Evolutionary conservation across 2,113 vertebrate genomes (phyloP).

Genomic region (Echinops telfairi): DNA sequence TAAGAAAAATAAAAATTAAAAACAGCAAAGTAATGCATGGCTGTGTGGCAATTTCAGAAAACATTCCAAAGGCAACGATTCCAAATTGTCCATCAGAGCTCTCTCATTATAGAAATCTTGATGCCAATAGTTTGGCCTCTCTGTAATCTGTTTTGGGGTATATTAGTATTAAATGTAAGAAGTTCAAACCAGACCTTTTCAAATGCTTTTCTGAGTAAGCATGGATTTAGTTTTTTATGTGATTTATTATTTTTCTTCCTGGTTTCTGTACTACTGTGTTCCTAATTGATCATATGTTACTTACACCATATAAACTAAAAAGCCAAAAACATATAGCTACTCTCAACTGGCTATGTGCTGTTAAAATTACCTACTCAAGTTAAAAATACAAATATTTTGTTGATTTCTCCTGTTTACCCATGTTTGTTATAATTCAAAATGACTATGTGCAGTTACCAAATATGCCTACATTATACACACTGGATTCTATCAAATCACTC

Average conservation of each 20-base stretch:
- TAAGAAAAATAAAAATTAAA: slow-evolving; percentile 43
- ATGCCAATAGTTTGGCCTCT: neutral
- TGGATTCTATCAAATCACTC: slow-evolving; percentile 35
- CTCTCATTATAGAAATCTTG: neutral
- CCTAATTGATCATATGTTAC: neutral
- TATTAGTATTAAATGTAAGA: slow-evolving; percentile 48
- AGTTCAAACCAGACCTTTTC: slow-evolving; percentile 33
- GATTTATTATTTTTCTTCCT: slow-evolving; percentile 40
- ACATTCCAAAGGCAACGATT: slow-evolving; percentile 31
- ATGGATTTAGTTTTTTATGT: neutral
- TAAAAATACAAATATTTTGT: slow-evolving; percentile 13
- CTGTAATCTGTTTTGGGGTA: neutral
- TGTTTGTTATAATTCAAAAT: neutral
- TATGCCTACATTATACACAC: neutral
- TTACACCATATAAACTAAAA: neutral
- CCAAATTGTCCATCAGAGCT: slow-evolving; percentile 16
- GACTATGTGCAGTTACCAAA: slow-evolving; percentile 37
- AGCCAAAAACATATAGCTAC: slow-evolving; percentile 20
- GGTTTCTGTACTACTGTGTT: neutral
- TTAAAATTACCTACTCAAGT: neutral
- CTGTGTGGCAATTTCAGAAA: slow-evolving; percentile 40
- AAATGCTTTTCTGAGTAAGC: slow-evolving; percentile 43
- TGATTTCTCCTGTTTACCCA: neutral
- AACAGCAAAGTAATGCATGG: slow-evolving; percentile 49
- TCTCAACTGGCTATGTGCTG: neutral